Conservation (phyloP, 2,113 vertebrate genomes). For the Pipa parva region DNA sequence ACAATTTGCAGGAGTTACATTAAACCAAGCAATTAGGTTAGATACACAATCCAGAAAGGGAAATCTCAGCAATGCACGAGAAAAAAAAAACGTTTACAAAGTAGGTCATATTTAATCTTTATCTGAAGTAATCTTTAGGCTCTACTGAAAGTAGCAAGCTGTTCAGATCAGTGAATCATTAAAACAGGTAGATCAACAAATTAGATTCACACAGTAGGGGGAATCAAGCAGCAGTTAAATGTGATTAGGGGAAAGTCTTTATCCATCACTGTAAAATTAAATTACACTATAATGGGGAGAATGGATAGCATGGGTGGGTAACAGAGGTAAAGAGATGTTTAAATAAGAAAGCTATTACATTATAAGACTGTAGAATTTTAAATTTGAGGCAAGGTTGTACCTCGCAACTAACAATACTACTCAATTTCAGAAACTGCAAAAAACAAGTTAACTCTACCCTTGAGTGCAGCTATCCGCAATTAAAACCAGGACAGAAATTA, state of each 20-base stretch:
- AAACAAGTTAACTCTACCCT: too few species aligned
- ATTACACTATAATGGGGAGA: not conserved
- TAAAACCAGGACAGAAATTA: too few species aligned
- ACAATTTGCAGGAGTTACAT: too few species aligned
- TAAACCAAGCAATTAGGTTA: too few species aligned
- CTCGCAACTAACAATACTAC: too few species aligned
- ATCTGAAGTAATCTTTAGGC: slow-evolving; percentile 53
- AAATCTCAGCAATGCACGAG: slow-evolving; percentile 1
- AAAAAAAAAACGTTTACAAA: slow-evolving; percentile 50
- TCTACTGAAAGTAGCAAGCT: slow-evolving; percentile 48
- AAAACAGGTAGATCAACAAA: slow-evolving; percentile 35
- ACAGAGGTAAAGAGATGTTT: not conserved
- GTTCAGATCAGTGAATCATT: slow-evolving; percentile 44
- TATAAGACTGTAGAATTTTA: too few species aligned
- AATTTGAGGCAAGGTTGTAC: too few species aligned
- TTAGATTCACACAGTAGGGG: not conserved
- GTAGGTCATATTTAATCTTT: slow-evolving; percentile 61
- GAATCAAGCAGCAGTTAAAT: not conserved
- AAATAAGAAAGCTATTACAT: not conserved
- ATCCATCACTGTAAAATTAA: not conserved
- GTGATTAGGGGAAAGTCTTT: not conserved
- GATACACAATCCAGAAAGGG: too few species aligned
- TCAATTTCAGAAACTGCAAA: too few species aligned
- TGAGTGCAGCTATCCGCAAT: too few species aligned
- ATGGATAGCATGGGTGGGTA: not conserved